A percentile compares a stretch with the other conserved stretches of the same genome.
Conservation (phyloP, 2,797 vertebrate genomes). For the Peromyscus melanophrys region DNA sequence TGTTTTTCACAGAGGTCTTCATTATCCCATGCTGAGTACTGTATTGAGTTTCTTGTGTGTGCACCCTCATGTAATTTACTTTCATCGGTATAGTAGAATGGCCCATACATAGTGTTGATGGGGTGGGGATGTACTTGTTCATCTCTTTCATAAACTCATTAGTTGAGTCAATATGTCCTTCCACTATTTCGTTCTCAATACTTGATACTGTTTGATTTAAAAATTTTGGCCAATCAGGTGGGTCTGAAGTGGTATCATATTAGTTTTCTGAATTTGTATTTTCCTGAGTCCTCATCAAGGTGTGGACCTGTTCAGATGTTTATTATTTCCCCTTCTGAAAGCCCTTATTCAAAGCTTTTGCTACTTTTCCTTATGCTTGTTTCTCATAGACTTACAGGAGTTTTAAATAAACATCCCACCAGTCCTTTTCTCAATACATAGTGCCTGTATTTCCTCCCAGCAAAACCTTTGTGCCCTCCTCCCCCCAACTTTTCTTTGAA, state of each 20-base stretch:
- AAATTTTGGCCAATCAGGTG: neutral
- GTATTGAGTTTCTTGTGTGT: neutral
- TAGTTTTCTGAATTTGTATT: neutral
- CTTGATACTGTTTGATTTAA: neutral
- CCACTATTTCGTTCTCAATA: neutral
- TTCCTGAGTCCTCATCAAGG: neutral
- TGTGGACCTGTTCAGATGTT: neutral
- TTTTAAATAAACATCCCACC: constrained; percentile 1
- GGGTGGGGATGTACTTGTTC: neutral
- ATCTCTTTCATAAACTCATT: neutral
- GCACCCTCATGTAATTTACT: neutral
- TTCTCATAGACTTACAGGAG: neutral
- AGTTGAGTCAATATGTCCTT: neutral
- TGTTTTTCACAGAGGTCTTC: neutral
- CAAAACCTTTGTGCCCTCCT: neutral
- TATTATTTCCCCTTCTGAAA: constrained; percentile 56
- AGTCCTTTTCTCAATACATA: neutral
- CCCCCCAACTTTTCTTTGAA: neutral
- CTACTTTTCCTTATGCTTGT: constrained; percentile 38
- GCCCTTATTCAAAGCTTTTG: constrained; percentile 20
- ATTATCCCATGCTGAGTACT: neutral
- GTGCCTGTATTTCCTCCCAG: neutral
- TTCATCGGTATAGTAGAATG: neutral
- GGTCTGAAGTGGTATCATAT: neutral
- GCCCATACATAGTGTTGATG: neutral